Evolutionary conservation across 2,113 vertebrate genomes (phyloP).

Genomic region (Eurystomus gularis): DNA sequence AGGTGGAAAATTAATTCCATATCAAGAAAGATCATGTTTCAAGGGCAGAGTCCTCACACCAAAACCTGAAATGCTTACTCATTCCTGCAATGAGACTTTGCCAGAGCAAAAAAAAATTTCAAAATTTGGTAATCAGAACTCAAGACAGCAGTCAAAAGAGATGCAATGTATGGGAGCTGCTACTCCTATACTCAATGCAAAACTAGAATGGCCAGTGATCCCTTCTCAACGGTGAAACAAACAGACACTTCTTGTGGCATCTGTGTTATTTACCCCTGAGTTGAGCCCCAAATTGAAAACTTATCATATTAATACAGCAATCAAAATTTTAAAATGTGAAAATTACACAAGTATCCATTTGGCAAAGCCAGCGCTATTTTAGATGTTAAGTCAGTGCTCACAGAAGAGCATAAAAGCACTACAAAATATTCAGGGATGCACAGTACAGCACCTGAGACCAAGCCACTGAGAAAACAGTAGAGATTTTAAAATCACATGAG

Average conservation of each 20-base stretch:
- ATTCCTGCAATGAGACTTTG: background rate
- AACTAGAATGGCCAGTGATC: background rate
- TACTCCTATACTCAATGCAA: background rate
- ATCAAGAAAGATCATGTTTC: background rate
- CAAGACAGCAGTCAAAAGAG: background rate
- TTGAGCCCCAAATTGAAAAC: background rate
- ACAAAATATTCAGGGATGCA: background rate
- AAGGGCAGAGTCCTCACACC: background rate
- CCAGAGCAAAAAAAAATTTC: background rate
- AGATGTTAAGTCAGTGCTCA: background rate
- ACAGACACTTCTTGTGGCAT: background rate
- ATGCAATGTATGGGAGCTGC: background rate
- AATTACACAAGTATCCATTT: background rate
- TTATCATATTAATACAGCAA: background rate
- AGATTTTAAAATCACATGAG: background rate
- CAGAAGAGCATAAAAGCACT: background rate
- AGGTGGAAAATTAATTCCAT: conserved; percentile 44
- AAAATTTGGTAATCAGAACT: background rate
- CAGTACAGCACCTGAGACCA: background rate
- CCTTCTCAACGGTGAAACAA: background rate
- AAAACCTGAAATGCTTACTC: conserved; percentile 35
- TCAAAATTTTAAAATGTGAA: background rate
- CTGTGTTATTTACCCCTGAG: background rate
- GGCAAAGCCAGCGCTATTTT: background rate
- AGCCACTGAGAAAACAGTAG: background rate